Evolutionary conservation across 2,113 vertebrate genomes (phyloP).

Genomic region (Gasterosteus nipponicus): DNA sequence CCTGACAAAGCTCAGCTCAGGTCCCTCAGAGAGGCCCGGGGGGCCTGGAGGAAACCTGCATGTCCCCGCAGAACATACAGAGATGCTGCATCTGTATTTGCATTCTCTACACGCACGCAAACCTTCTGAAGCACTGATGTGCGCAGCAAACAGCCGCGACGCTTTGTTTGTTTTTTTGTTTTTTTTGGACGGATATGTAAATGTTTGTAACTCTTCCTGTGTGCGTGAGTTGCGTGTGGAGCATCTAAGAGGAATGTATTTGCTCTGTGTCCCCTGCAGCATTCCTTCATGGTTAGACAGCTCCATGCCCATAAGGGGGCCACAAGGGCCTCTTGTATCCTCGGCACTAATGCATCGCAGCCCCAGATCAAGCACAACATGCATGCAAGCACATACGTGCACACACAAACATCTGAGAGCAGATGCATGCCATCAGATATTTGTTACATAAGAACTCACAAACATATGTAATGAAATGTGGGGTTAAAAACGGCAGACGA

Average conservation of each 20-base stretch:
- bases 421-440: conserved; percentile 44
- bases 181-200: conserved; percentile 31
- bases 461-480: conserved; percentile 3
- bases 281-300: conserved; percentile 70
- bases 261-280: conserved; percentile 58
- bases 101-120: conserved; percentile 47
- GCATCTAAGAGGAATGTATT: conserved; percentile 66
- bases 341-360: conserved; percentile 71
- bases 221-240: conserved; percentile 53
- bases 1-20: conserved; percentile 68
- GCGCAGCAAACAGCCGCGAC: background rate
- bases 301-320: conserved; percentile 67
- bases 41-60: conserved; percentile 59
- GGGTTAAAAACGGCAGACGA: conserved; percentile 2
- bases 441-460: conserved; percentile 10
- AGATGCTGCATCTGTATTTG: conserved; percentile 50
- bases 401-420: conserved; percentile 49
- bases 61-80: conserved; percentile 45
- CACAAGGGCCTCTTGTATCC: conserved; percentile 70
- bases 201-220: conserved; percentile 44
- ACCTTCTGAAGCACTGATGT: conserved; percentile 9
- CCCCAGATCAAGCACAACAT: conserved; percentile 58
- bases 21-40: conserved; percentile 53
- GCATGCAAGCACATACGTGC: conserved; percentile 48
- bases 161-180: conserved; percentile 37